Conservation (phyloP, 2,888 invertebrate genomes). For the Nipponacmea schrenckii region DNA sequence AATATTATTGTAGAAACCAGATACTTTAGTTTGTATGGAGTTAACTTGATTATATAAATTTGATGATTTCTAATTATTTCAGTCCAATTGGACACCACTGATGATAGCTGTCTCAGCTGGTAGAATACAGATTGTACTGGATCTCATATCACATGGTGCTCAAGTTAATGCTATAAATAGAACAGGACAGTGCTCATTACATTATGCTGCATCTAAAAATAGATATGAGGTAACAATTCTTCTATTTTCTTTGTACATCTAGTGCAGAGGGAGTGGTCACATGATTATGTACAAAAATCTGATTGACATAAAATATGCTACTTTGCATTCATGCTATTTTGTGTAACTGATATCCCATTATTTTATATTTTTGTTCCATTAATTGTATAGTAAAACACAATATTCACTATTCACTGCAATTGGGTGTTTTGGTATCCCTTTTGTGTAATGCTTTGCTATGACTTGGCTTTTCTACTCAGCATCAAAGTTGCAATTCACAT, state of each 20-base stretch:
- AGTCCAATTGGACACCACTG: constrained; percentile 77
- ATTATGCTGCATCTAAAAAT: constrained; percentile 88
- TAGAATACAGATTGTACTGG: constrained; percentile 75
- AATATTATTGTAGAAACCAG: too few species aligned
- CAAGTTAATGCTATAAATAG: constrained; percentile 79
- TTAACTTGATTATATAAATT: too few species aligned
- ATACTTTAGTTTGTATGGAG: too few species aligned
- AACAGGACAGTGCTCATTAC: constrained; percentile 83
- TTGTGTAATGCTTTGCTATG: too few species aligned
- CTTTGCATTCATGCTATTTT: neutral
- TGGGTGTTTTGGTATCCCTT: too few species aligned
- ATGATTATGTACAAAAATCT: too few species aligned
- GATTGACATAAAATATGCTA: too few species aligned
- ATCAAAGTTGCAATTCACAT: too few species aligned
- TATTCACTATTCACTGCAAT: too few species aligned
- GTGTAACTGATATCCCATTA: neutral
- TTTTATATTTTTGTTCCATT: too few species aligned
- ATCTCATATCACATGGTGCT: constrained; percentile 77
- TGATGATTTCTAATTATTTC: neutral
- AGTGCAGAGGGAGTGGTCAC: neutral
- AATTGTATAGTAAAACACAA: too few species aligned
- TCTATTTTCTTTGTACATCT: neutral
- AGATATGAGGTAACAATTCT: constrained; percentile 75
- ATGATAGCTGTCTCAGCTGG: constrained; percentile 85
- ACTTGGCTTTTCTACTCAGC: too few species aligned